Percentiles rank a stretch among this genome's conserved stretches.
phyloP scores from a whole-genome alignment of 1,140 invertebrate genomes.

The Sitobion miscanthi region DNA sequence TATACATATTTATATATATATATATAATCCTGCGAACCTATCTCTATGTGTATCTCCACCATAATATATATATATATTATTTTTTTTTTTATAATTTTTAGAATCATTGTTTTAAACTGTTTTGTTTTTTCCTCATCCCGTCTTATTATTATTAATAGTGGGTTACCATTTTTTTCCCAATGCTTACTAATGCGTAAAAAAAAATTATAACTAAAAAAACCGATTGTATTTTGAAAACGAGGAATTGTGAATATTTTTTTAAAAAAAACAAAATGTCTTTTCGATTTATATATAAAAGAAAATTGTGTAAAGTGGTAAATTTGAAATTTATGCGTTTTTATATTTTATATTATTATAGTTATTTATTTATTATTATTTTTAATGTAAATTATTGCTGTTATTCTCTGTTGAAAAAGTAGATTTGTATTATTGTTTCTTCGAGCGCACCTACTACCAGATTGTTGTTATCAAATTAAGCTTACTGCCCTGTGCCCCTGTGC shows the following conservation, averaged over 20 bases:
- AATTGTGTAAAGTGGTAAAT: slow-evolving; percentile 49
- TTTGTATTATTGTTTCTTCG: slow-evolving; percentile 53
- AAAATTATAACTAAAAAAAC: slow-evolving; percentile 11
- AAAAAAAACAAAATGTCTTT: slow-evolving; percentile 24
- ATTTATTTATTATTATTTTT: slow-evolving; percentile 57
- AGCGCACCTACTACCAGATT: slow-evolving; percentile 38
- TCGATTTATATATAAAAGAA: slow-evolving; percentile 27
- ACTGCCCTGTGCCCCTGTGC: not conserved
- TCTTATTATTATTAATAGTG: not conserved
- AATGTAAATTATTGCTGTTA: slow-evolving; percentile 55
- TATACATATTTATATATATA: slow-evolving; percentile 21
- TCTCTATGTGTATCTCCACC: slow-evolving; percentile 1
- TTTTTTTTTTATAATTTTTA: not conserved
- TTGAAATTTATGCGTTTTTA: slow-evolving; percentile 55
- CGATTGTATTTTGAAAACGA: slow-evolving; percentile 33
- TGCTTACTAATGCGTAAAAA: not conserved
- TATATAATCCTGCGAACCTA: slow-evolving; percentile 1
- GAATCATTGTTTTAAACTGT: slow-evolving; percentile 21
- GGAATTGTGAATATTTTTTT: slow-evolving; percentile 32
- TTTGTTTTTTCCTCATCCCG: not conserved
- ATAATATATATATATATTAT: slow-evolving; percentile 22
- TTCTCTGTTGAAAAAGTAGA: slow-evolving; percentile 55
- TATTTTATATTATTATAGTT: slow-evolving; percentile 57
- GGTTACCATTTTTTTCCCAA: slow-evolving; percentile 14
- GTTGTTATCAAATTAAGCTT: slow-evolving; percentile 29